Base-by-base conservation (phyloP, 2,888 invertebrate species). In the Pseudoips prasinana region DNA sequence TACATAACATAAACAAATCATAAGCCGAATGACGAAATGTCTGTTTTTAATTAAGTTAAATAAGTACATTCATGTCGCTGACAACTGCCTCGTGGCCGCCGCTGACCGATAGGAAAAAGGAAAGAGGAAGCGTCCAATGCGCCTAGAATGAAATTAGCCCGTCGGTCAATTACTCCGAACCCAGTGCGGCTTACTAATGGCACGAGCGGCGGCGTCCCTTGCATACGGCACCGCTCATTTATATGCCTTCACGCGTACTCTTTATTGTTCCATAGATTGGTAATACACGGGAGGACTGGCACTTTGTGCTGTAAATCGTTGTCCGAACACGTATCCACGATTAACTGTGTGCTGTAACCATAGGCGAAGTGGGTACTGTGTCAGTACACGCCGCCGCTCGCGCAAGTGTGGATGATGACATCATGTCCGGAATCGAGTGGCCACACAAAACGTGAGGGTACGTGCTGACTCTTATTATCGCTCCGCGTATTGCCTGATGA, bases 61-160 rank as follows among this genome's bases (percentile, higher is more conserved):
- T 56, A 52, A 47, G 37, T 44, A 56, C 52, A 60, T 51, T 61
- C 27, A 60, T 63, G 58, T 65, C 58, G 56, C 62, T 57, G 63
- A 61, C 60, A 50, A 52, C 54, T 57, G 72, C 64, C 76, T 71
- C 71, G 75, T 72, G 74, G 68, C 62, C 70, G 72, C 64, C 67
- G 74, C 73, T 87, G 86, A 85, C 86, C 86, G 87, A 86, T 88
- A 86, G 87, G 86, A 87, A 88, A 87, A 78, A 86, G 87, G 87
- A 84, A 88, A 87, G 86, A 88, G 87, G 87, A 88, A 88, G 82
- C 82, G 66, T 52, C 67, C 73, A 73, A 87, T 85, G 87, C 81
- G 85, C 59, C 63, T 84, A 76, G 87, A 86, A 87, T 88, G 78
- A 84, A 78, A 88, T 87, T 82, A 87, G 79, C 80, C 65, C 69